Percentiles rank a stretch among this genome's conserved stretches.
These are phyloP conservation scores for Atherix ibis DNA, from an alignment of 2,888 invertebrate species.

Conservation along the genomic window DNA sequence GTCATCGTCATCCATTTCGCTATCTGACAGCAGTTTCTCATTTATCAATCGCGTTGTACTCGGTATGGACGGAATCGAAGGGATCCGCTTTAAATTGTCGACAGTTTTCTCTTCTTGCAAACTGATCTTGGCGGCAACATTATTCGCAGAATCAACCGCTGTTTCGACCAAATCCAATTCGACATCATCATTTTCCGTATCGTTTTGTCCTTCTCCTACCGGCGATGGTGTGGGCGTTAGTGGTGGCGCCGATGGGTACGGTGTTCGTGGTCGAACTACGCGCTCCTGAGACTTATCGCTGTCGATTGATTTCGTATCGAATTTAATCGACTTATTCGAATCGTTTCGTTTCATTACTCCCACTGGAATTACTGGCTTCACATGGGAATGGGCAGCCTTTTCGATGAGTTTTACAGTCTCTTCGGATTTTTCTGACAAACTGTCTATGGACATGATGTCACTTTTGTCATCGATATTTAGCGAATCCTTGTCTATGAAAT, in stretches of 20 bases:
- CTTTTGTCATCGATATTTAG: too few relatives aligned
- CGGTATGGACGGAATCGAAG: not conserved
- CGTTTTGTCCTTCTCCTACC: slow-evolving; percentile 20
- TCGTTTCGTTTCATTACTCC: too few relatives aligned
- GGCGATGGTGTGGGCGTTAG: slow-evolving; percentile 16
- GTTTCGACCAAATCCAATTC: slow-evolving; percentile 7
- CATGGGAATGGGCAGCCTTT: too few relatives aligned
- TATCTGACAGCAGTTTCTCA: not conserved
- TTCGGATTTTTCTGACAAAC: too few relatives aligned
- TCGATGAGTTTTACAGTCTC: too few relatives aligned
- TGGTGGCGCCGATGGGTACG: slow-evolving; percentile 25
- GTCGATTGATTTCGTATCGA: slow-evolving; percentile 14
- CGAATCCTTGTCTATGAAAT: too few relatives aligned
- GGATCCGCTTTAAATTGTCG: slow-evolving; percentile 1
- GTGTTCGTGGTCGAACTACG: slow-evolving; percentile 23
- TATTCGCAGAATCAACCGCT: too few relatives aligned
- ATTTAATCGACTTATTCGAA: slow-evolving; percentile 17
- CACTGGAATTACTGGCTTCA: too few relatives aligned
- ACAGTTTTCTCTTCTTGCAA: slow-evolving; percentile 4
- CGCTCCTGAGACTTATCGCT: slow-evolving; percentile 15
- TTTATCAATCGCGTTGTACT: not conserved
- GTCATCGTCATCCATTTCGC: slow-evolving; percentile 21
- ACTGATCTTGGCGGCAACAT: not conserved
- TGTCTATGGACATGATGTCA: too few relatives aligned
- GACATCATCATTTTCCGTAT: slow-evolving; percentile 22